Evolutionary conservation across 2,888 invertebrate species (phyloP), one percentile per base, ranked within the genome.

Genomic region (Nemotelus pantherinus): DNA sequence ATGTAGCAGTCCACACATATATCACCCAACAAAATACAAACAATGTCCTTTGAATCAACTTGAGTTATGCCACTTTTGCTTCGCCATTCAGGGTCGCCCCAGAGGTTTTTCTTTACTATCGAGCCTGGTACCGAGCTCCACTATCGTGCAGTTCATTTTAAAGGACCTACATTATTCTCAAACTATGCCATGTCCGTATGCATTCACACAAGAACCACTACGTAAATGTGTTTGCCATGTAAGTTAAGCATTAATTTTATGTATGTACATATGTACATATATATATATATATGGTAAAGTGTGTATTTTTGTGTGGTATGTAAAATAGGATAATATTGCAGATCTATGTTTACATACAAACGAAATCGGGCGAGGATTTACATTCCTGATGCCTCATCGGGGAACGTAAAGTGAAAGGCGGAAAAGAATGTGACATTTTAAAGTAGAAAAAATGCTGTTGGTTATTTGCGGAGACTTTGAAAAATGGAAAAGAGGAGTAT

Each of bases 391-490:
- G 39, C 25, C n/a, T 68, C 67, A 68, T 41, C n/a, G 67, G n/a
- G 67, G 39, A 50, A 68, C 39, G 48, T 67, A 9, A 48, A 68
- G 67, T 68, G 67, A 68, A 68, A 68, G 41, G 67, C 67, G 67
- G 67, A 68, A 68, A 68, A 50, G 67, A 9, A 47, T 68, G 67
- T 68, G 67, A 48, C 67, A 50, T 50, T 50, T 68, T 68, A 68
- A 68, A 68, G 67, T 68, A 68, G 50, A 50, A 68, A 68, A 68
- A 68, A 68, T 68, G 67, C 67, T 48, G 47, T 47, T 50, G 50
- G 67, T 68, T 68, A 68, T 68, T 68, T 68, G 50, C 25, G 25
- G 50, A 48, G 67, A 68, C 67, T 68, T 68, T 68, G 67, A 68
- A 25, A 68, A 68, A 68, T 68, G 67, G 67, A 50, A 39, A 25